These are phyloP conservation scores for Iguana delicatissima DNA, from an alignment of 2,797 vertebrate species.

Conservation along the genomic window DNA sequence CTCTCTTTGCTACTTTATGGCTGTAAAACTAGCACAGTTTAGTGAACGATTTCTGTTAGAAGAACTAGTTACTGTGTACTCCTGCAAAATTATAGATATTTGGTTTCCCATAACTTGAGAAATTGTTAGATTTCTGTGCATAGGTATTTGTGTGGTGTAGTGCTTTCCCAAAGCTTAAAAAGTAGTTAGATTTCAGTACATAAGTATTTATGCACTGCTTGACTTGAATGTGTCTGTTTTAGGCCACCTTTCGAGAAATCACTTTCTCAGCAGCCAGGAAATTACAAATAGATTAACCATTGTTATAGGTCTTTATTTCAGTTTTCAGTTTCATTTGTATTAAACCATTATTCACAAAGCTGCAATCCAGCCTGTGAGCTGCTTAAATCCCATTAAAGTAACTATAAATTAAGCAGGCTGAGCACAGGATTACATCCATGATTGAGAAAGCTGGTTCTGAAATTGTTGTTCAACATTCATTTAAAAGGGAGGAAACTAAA, in stretches of 20 bases:
- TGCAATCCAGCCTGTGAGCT: neutral
- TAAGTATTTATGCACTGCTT: neutral
- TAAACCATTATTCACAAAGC: slow-evolving; percentile 1
- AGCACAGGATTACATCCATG: neutral
- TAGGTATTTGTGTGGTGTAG: neutral
- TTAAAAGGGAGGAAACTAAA: slow-evolving; percentile 25
- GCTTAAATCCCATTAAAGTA: slow-evolving; percentile 8
- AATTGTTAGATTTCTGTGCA: neutral
- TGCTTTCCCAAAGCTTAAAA: neutral
- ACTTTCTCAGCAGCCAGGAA: slow-evolving; percentile 27
- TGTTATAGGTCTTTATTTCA: slow-evolving; percentile 34
- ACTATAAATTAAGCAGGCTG: neutral
- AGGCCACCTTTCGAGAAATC: slow-evolving; percentile 25
- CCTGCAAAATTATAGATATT: neutral
- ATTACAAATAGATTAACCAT: neutral
- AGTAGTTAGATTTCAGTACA: neutral
- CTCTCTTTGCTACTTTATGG: slow-evolving; percentile 80
- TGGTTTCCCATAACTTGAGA: neutral
- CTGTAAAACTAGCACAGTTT: slow-evolving; percentile 78
- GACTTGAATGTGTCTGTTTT: neutral
- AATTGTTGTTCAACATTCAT: neutral
- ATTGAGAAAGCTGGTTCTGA: neutral
- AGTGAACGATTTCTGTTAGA: slow-evolving; percentile 59
- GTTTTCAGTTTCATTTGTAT: neutral
- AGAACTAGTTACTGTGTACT: slow-evolving; percentile 41